phyloP scores from a whole-genome alignment of 92 coral and sea anemone genomes.

The Actinostola sp. region DNA sequence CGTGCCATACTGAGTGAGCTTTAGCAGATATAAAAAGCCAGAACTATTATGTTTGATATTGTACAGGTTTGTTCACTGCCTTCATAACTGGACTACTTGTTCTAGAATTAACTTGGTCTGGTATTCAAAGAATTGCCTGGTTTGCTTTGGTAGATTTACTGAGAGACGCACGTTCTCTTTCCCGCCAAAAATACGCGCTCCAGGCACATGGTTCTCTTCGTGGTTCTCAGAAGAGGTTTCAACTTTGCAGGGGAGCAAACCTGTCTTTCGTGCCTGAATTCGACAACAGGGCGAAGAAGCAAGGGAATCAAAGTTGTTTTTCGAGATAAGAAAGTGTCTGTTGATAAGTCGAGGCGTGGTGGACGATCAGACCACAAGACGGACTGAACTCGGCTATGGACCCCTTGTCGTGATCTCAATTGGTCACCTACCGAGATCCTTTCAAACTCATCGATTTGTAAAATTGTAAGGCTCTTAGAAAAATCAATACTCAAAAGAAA shows the following conservation, averaged over 20 bases:
- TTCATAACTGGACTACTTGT: no score
- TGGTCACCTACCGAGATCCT: not conserved
- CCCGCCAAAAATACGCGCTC: constrained; percentile 3
- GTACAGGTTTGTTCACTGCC: no score
- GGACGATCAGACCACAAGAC: not conserved
- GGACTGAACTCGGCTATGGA: not conserved
- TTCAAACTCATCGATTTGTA: not conserved
- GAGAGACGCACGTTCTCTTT: not conserved
- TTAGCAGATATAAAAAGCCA: no score
- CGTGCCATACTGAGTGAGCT: no score
- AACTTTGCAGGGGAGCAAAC: constrained; percentile 8
- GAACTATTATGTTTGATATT: no score
- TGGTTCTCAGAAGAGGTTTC: constrained; percentile 2
- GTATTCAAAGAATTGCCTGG: not conserved
- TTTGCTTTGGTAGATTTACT: not conserved
- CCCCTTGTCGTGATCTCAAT: constrained; percentile 6
- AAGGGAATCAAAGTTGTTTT: not conserved
- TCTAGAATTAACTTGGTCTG: not conserved
- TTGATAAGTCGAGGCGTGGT: not conserved
- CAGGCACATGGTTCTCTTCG: not conserved
- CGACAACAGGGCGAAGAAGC: not conserved
- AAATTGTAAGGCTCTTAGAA: no score
- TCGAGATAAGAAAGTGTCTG: constrained; percentile 3
- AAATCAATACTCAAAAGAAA: no score
- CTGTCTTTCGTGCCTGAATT: constrained; percentile 1